phyloP scores from a whole-genome alignment of 2,888 invertebrate genomes.

The Sminthurides aquaticus region DNA sequence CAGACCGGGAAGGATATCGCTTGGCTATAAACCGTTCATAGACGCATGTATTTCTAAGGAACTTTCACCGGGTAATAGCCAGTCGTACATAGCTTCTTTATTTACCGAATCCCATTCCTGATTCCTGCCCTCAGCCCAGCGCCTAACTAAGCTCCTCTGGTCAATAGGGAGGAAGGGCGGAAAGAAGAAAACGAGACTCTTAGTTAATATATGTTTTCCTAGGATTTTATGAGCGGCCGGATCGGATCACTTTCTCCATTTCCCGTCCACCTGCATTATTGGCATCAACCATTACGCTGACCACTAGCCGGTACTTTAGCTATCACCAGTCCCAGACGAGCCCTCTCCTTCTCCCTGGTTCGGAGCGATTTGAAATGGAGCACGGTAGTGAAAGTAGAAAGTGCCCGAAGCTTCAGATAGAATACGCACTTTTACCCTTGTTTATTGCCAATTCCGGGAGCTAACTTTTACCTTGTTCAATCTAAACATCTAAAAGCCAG shows the following conservation, averaged over 20 bases:
- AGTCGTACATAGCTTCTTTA: no score
- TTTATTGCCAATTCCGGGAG: background rate
- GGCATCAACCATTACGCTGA: conserved; percentile 11
- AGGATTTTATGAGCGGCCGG: conserved; percentile 39
- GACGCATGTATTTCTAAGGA: no score
- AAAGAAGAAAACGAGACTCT: background rate
- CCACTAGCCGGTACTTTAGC: background rate
- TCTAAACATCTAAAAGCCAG: no score
- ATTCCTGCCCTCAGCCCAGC: background rate
- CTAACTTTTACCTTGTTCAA: no score
- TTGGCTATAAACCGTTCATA: no score
- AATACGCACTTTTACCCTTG: background rate
- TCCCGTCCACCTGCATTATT: conserved; percentile 37
- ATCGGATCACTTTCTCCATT: conserved; percentile 19
- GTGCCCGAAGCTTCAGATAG: background rate
- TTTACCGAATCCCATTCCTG: no score
- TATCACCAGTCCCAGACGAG: background rate
- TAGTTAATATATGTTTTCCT: conserved; percentile 6
- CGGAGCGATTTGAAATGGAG: background rate
- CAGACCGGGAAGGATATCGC: background rate
- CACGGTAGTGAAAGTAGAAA: background rate
- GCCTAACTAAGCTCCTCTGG: background rate
- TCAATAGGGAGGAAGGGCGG: background rate
- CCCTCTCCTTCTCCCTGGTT: background rate
- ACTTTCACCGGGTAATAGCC: no score